These are phyloP conservation scores for Centropus bengalensis DNA, from an alignment of 2,113 vertebrate genomes.

Conservation along the genomic window DNA sequence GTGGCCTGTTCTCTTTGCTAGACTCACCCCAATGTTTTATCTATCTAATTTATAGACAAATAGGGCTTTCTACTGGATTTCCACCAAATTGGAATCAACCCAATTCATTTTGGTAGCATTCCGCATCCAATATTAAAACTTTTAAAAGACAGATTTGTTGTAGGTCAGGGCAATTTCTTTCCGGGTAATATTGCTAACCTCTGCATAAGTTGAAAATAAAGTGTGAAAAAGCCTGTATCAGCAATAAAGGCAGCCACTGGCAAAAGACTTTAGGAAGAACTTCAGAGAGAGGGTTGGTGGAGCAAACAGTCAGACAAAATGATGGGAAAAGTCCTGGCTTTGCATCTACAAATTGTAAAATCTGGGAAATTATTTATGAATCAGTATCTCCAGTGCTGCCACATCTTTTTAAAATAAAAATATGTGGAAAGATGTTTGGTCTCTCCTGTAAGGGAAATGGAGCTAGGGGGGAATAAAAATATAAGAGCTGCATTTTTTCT, in stretches of 20 bases:
- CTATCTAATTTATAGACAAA: not conserved
- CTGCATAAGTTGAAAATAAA: conserved; percentile 35
- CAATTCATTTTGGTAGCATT: not conserved
- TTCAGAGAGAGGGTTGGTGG: not conserved
- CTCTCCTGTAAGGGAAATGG: not conserved
- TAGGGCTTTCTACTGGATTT: not conserved
- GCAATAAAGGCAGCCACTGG: not conserved
- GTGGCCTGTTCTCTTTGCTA: not conserved
- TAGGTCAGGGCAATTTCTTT: not conserved
- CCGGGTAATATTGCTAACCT: conserved; percentile 37
- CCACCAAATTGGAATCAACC: conserved; percentile 1
- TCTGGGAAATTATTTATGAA: not conserved
- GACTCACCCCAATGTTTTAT: not conserved
- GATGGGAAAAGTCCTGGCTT: not conserved
- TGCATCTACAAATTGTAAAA: not conserved
- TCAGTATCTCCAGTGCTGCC: not conserved
- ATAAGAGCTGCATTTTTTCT: not conserved
- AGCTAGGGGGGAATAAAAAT: not conserved
- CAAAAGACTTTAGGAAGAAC: not conserved
- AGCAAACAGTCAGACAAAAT: not conserved
- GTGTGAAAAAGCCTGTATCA: not conserved
- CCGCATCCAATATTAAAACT: not conserved
- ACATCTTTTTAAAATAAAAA: not conserved
- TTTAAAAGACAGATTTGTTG: conserved; percentile 17
- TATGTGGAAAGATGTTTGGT: not conserved